A percentile compares a stretch with the other conserved stretches of the same genome.
Evolutionary conservation across 2,888 invertebrate species (phyloP).

Genomic region (Leptinotarsa juncta): DNA sequence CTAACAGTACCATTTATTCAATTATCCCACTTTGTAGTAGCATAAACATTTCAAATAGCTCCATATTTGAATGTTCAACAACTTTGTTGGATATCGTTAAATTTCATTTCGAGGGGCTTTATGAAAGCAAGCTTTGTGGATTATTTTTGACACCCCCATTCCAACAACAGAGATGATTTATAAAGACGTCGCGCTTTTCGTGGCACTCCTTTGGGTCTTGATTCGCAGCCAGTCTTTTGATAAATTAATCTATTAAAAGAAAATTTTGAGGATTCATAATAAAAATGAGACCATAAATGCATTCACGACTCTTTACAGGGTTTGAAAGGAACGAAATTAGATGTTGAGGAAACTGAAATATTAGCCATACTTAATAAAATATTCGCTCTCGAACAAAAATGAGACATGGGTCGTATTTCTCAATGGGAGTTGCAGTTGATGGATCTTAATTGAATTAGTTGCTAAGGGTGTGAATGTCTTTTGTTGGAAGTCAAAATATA

Average conservation of each 20-base stretch:
- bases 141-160: conserved; percentile 28
- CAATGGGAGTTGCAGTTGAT: too few relatives aligned
- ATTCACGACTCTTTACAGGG: background rate
- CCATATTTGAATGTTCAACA: background rate
- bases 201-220: conserved; percentile 24
- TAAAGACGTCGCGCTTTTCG: conserved; percentile 32
- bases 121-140: conserved; percentile 29
- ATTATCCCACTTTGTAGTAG: background rate
- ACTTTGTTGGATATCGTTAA: conserved; percentile 22
- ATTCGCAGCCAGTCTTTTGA: conserved; percentile 18
- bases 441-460: too few relatives aligned
- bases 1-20: background rate
- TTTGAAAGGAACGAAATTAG: background rate
- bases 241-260: background rate
- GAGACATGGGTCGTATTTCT: too few relatives aligned
- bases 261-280: background rate
- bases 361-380: background rate
- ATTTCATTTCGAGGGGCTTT: conserved; percentile 28
- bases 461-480: too few relatives aligned
- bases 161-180: conserved; percentile 29
- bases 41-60: background rate
- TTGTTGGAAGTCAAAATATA: too few relatives aligned
- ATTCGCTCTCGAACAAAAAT: background rate
- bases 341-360: background rate
- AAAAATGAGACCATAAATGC: background rate